phyloP scores from a whole-genome alignment of 2,888 invertebrate genomes.

The Ommatoiulus sabulosus region DNA sequence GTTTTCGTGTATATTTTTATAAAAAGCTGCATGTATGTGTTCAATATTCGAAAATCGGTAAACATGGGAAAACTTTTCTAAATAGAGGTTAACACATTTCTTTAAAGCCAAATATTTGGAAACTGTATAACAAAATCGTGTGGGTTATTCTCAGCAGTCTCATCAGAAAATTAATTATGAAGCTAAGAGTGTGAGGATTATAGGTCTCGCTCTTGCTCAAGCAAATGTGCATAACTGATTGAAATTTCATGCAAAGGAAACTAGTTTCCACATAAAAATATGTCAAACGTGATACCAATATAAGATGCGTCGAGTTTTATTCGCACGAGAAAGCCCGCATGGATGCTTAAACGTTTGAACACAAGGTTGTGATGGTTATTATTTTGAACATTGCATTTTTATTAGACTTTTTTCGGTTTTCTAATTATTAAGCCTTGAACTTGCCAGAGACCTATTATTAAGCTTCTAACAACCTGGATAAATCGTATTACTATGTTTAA shows the following conservation, averaged over 20 bases:
- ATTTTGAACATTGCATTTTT: neutral
- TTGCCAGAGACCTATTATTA: slow-evolving; percentile 23
- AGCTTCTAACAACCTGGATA: neutral
- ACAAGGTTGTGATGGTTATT: slow-evolving; percentile 47
- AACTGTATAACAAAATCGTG: neutral
- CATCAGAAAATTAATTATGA: slow-evolving; percentile 44
- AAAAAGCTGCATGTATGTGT: neutral
- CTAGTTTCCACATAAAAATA: slow-evolving; percentile 6
- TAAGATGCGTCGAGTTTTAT: slow-evolving; percentile 12
- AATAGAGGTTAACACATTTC: neutral
- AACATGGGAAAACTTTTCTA: neutral
- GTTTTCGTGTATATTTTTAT: neutral
- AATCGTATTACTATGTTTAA: neutral
- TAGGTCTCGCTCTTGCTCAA: neutral
- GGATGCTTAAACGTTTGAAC: neutral
- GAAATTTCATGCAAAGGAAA: slow-evolving; percentile 32
- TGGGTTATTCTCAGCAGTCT: slow-evolving; percentile 12
- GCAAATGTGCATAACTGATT: slow-evolving; percentile 35
- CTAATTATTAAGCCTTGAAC: slow-evolving; percentile 44
- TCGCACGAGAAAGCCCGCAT: neutral
- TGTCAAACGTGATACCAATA: slow-evolving; percentile 43
- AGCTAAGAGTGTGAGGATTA: slow-evolving; percentile 14
- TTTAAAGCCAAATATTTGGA: neutral
- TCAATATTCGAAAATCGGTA: neutral
- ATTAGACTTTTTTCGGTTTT: neutral